Evolutionary conservation across 1,140 invertebrate species (phyloP).

Genomic region (Zaprionus capensis): DNA sequence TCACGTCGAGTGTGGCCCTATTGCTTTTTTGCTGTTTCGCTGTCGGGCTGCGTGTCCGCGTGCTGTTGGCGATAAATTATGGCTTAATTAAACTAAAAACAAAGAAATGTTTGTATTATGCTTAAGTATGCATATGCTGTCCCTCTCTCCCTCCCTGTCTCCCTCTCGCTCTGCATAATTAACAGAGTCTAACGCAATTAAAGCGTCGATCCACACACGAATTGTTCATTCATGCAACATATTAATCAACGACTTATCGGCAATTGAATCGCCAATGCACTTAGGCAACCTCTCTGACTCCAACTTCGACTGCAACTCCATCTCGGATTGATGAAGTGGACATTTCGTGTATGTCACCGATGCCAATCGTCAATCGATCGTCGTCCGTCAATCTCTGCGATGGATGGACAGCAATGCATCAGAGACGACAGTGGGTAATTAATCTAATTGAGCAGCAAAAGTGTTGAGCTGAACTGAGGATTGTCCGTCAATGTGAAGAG

Average conservation of each 20-base stretch:
- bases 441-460: conserved; percentile 45
- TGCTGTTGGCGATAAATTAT: conserved; percentile 79
- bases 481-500: not conserved
- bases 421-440: conserved; percentile 47
- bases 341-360: conserved; percentile 44
- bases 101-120: conserved; percentile 45
- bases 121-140: conserved; percentile 34
- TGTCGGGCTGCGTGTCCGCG: conserved; percentile 62
- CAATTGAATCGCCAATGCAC: conserved; percentile 47
- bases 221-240: conserved; percentile 58
- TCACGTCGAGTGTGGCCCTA: conserved; percentile 64
- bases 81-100: conserved; percentile 79
- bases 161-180: not conserved
- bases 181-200: conserved; percentile 38
- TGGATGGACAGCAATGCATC: conserved; percentile 66
- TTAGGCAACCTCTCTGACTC: conserved; percentile 17
- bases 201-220: conserved; percentile 21
- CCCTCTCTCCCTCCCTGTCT: not conserved
- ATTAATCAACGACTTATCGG: conserved; percentile 67
- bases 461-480: conserved; percentile 53
- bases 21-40: conserved; percentile 12
- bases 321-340: conserved; percentile 13
- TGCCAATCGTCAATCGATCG: conserved; percentile 17
- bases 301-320: conserved; percentile 2
- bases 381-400: conserved; percentile 8